Percentiles rank a stretch among this genome's conserved stretches.
phyloP scores from a whole-genome alignment of 2,888 invertebrate species.

The Phalera bucephala region DNA sequence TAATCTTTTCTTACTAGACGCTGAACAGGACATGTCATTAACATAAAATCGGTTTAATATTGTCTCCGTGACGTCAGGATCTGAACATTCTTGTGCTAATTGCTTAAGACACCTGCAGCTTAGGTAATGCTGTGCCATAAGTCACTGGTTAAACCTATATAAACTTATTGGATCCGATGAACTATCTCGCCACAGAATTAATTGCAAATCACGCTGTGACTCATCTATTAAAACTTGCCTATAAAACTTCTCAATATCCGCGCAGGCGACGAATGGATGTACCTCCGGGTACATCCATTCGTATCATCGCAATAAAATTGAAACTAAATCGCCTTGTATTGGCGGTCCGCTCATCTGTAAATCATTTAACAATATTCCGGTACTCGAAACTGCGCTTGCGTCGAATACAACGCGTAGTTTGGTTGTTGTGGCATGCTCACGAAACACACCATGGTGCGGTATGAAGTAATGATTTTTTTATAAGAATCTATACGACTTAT shows the following conservation, averaged over 20 bases:
- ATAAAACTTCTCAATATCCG: no score
- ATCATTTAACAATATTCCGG: conserved; percentile 11
- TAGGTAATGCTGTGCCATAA: conserved; percentile 2
- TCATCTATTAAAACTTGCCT: no score
- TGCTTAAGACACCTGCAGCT: conserved; percentile 4
- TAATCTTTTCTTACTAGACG: not conserved
- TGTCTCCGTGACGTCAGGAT: no score
- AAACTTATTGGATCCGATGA: not conserved
- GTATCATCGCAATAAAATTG: no score
- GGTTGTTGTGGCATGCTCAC: not conserved
- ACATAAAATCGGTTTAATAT: conserved; percentile 3
- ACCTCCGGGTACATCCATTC: no score
- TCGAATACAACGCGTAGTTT: no score
- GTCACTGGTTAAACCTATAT: conserved; percentile 3
- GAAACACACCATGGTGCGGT: not conserved
- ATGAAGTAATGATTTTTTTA: not conserved
- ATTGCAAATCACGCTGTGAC: conserved; percentile 4
- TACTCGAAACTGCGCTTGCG: no score
- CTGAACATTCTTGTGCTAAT: no score
- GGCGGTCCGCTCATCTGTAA: conserved; percentile 3
- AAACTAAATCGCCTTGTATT: no score
- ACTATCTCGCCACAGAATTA: conserved; percentile 6
- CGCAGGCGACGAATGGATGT: not conserved
- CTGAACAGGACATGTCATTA: no score
- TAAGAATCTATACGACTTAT: not conserved